phyloP scores from a whole-genome alignment of 2,797 vertebrate species.

The Hemitrygon akajei region DNA sequence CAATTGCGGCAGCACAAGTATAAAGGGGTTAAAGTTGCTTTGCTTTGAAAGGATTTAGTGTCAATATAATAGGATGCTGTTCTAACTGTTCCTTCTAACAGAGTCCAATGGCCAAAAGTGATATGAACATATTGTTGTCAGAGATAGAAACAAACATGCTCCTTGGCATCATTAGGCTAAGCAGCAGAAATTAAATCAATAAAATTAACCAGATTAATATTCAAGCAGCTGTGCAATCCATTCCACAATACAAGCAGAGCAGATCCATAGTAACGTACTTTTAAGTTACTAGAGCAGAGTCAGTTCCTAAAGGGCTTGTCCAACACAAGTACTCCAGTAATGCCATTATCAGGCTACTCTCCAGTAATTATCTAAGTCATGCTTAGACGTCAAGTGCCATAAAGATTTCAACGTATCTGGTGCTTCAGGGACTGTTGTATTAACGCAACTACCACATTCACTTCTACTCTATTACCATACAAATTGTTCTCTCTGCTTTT shows the following conservation, averaged over 20 bases:
- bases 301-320: neutral
- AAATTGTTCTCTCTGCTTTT: slow-evolving; percentile 34
- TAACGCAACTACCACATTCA: neutral
- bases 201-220: neutral
- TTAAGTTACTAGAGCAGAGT: neutral
- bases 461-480: slow-evolving; percentile 20
- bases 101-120: neutral
- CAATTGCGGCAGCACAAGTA: neutral
- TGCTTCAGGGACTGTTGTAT: slow-evolving; percentile 7
- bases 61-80: neutral
- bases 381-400: slow-evolving; percentile 26
- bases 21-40: neutral
- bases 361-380: slow-evolving; percentile 27
- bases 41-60: neutral
- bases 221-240: neutral
- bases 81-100: neutral
- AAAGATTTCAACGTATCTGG: slow-evolving; percentile 29
- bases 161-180: neutral
- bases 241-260: neutral
- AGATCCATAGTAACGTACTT: neutral
- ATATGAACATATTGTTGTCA: neutral
- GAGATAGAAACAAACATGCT: neutral
- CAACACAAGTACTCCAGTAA: neutral
- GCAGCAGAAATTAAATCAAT: neutral
- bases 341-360: neutral